phyloP scores from a whole-genome alignment of 2,888 invertebrate species.

The Drosophila anceps region DNA sequence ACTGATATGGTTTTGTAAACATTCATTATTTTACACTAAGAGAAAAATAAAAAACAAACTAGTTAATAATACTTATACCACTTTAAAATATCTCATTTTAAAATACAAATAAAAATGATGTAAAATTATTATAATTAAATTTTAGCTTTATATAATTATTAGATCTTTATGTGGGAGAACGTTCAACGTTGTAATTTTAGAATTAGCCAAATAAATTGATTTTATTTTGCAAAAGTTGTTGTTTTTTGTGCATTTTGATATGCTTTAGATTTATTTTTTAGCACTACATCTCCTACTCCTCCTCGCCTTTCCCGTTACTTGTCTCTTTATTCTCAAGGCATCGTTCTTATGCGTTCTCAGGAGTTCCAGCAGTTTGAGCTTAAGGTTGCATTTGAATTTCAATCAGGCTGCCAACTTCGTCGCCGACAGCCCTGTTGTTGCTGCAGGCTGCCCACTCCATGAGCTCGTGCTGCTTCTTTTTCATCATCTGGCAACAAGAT shows the following conservation, averaged over 20 bases:
- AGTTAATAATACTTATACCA: too few species aligned
- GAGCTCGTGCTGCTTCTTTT: background rate
- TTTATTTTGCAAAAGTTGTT: background rate
- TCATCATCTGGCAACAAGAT: background rate
- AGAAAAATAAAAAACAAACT: background rate
- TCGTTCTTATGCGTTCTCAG: conserved; percentile 55
- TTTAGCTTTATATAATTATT: too few species aligned
- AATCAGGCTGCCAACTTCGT: conserved; percentile 48
- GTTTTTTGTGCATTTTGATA: background rate
- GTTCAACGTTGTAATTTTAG: background rate
- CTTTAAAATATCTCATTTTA: too few species aligned
- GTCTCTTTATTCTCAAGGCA: conserved; percentile 24
- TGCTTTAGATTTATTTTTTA: background rate
- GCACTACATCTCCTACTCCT: background rate
- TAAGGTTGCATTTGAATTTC: conserved; percentile 69
- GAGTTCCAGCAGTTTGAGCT: conserved; percentile 26
- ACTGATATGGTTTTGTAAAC: background rate
- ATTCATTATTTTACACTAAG: background rate
- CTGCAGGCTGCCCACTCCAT: conserved; percentile 41
- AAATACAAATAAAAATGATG: too few species aligned
- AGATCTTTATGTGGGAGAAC: background rate
- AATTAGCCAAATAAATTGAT: background rate
- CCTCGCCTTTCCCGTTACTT: background rate
- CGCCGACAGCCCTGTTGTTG: conserved; percentile 14
- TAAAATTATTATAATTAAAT: too few species aligned